Percentiles rank a stretch among this genome's conserved stretches.
These are phyloP conservation scores for Anthophora plumipes DNA, from an alignment of 2,888 invertebrate genomes.

Conservation along the genomic window DNA sequence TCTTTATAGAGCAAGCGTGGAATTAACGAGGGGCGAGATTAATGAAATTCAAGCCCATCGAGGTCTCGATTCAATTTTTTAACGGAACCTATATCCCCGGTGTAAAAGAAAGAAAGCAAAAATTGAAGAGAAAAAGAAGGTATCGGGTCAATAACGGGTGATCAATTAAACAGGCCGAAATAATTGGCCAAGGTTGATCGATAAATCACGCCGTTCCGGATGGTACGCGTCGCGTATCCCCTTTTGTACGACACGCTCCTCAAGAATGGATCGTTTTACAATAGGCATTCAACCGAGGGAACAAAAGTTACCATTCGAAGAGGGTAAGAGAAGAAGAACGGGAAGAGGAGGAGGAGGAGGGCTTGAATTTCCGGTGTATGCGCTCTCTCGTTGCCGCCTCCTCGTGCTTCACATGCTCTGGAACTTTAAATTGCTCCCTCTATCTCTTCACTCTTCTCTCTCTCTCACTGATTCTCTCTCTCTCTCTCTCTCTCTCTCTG, in stretches of 20 bases:
- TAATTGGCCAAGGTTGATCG: constrained; percentile 28
- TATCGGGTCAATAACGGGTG: constrained; percentile 18
- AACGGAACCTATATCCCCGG: constrained; percentile 4
- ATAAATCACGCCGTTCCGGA: neutral
- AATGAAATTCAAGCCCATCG: constrained; percentile 10
- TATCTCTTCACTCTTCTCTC: constrained; percentile 35
- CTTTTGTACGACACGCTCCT: constrained; percentile 20
- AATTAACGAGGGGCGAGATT: constrained; percentile 10
- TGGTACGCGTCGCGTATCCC: neutral
- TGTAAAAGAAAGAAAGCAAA: neutral
- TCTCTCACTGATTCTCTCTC: constrained; percentile 20
- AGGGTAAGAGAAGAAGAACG: neutral
- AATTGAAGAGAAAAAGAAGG: too few species aligned
- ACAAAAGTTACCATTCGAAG: constrained; percentile 15
- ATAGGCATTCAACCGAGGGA: constrained; percentile 21
- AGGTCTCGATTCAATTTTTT: constrained; percentile 24
- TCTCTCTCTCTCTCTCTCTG: constrained; percentile 25
- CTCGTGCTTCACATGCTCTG: constrained; percentile 49
- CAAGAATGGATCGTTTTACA: constrained; percentile 40
- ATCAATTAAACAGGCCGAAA: constrained; percentile 38
- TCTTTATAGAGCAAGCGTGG: neutral
- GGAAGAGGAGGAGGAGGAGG: neutral
- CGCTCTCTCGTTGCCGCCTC: neutral
- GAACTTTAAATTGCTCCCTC: constrained; percentile 72
- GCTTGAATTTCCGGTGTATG: constrained; percentile 29